Evolutionary conservation across 1,140 invertebrate genomes (phyloP), one percentile per base, ranked within the genome.

Genomic region (Drosophila prosaltans): DNA sequence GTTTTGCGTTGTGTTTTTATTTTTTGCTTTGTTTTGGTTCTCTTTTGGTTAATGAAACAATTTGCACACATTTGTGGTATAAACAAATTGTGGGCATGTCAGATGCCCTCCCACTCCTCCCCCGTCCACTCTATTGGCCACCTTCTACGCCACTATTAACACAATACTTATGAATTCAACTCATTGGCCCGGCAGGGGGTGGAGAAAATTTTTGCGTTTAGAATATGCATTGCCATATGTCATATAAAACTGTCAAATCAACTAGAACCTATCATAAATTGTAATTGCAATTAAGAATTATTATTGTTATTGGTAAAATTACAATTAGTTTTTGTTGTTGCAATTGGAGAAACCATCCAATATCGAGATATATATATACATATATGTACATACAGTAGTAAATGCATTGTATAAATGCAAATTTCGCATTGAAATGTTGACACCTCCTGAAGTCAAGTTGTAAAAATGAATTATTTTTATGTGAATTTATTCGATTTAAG

Each of bases 281-380:
- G 48, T 64, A 77, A 21, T 77, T 81, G 43, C 66, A 82, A 82
- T 88, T 82, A 82, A 82, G 78, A 81, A 86, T 78, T 79, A 82
- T 82, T 71, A 55, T 67, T 76, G 26, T 51, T 51, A 51, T 51
- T 51, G 21, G 11, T 48, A 48, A 11, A 41, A 41, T 11, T 41
- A 41, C 10, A 10, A 41, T 41, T 41, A 41, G 10, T 41, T 41
- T 10, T 41, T 41, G 8, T 48, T 48, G 16, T 21, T 48, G 43
- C 21, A 8, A 21, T 51, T 51, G 45, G 45, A 51, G 45, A 51
- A 51, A 51, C 45, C 45, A 51, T 51, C n/a, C 45, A 26, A 51
- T 21, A 51, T 10, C 6, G 32, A 36, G 32, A 36, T 36, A 36
- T 36, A 36, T 36, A 7, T 36, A 36, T 36, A 36, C 6, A 36